phyloP scores from a whole-genome alignment of 1,140 invertebrate species.

The Panulirus ornatus region DNA sequence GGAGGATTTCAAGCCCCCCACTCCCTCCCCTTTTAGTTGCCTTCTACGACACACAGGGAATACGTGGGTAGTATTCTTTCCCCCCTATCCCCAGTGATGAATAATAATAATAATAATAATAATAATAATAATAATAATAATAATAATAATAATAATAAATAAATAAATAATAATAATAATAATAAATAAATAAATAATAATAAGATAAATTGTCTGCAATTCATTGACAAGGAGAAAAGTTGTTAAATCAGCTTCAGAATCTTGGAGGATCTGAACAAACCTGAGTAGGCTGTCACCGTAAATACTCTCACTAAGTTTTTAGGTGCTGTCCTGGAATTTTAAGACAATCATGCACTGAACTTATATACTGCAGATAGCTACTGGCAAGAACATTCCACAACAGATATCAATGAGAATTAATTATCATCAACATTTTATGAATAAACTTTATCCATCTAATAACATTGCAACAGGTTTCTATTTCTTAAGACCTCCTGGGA shows the following conservation, averaged over 20 bases:
- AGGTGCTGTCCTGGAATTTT: background rate
- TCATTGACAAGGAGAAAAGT: background rate
- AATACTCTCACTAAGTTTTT: background rate
- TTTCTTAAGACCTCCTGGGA: background rate
- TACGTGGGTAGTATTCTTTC: too few species aligned
- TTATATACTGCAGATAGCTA: conserved; percentile 3
- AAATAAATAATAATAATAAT: background rate
- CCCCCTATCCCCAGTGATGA: too few species aligned
- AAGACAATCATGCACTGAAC: conserved; percentile 1
- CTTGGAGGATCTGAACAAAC: background rate
- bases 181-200: too few species aligned
- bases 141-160: too few species aligned
- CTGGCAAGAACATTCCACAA: background rate
- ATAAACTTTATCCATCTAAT: background rate
- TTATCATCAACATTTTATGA: background rate
- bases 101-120: too few species aligned
- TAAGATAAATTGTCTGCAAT: background rate
- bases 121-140: background rate
- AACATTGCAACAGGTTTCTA: background rate
- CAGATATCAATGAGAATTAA: background rate
- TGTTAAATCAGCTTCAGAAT: too few species aligned
- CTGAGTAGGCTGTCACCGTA: background rate
- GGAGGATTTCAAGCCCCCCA: too few species aligned
- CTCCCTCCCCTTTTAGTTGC: too few species aligned
- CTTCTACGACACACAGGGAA: too few species aligned